Base-by-base conservation (phyloP, 2,797 vertebrate genomes). In the Takifugu rubripes region DNA sequence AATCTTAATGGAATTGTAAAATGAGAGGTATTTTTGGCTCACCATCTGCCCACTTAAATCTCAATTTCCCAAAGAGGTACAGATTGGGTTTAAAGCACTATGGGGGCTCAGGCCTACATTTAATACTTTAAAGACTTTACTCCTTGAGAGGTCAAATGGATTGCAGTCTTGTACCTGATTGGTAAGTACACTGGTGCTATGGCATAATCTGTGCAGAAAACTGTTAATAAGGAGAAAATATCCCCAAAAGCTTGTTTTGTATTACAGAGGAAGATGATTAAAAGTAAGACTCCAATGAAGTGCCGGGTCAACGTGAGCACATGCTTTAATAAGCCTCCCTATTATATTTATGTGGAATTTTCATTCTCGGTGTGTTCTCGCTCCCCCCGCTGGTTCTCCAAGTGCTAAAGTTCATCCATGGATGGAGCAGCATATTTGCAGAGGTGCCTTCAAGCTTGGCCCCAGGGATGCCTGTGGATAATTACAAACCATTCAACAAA, bases 401-500 rank as follows among this genome's bases (percentile, higher is more conserved):
- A 25, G 56, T 61, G 47, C 59, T 40, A 42, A 66, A 67, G 51
- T 61, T 78, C 67, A 74, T 58, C 52, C 54, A 59, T 57, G 55
- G 65, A 66, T 66, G 64, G 73, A 76, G 44, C 16, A 46, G 44
- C 46, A 55, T 36, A 64, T 81, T 80, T 54, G 67, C 70, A 68
- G 63, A 61, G 66, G 77, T 79, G 73, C 73, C 86, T 29, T 44
- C 75, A 75, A 87, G 81, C 74, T 10, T 59, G 69, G 84, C 84
- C 79, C 80, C 79, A 46, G 81, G 89, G 84, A 86, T 58, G 61
- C 61, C 82, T 21, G 21, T 25, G 72, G 86, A 87, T 91, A 88
- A 91, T 91, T 90, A 87, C 82, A 83, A 86, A 87, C 70, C 78
- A 72, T 77, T 89, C 83, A 79, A 74, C 81, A 88, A 89, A 88